A percentile compares a stretch with the other conserved stretches of the same genome.
Conservation (phyloP, 2,113 vertebrate species). For the Fukomys damarensis region DNA sequence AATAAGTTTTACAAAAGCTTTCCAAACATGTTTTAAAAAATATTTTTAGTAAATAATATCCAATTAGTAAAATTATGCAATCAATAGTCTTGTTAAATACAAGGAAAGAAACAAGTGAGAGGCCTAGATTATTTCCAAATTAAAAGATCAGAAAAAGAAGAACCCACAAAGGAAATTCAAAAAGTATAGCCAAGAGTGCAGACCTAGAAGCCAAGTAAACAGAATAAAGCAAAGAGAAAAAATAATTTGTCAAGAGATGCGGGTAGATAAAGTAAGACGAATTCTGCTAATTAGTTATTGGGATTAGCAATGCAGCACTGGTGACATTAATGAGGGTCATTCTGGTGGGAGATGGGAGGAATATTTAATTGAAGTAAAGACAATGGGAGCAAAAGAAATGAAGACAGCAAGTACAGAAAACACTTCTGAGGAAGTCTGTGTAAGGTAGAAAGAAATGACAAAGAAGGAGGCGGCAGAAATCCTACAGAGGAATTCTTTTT, state of each 20-base stretch:
- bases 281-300: not conserved
- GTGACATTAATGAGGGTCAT: not conserved
- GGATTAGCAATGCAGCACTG: not conserved
- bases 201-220: not conserved
- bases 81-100: not conserved
- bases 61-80: constrained; percentile 16
- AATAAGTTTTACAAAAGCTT: constrained; percentile 46
- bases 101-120: not conserved
- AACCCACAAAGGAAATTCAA: not conserved
- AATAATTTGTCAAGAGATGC: not conserved
- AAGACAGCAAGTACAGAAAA: not conserved
- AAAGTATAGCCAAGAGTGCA: not conserved
- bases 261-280: not conserved
- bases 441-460: not conserved
- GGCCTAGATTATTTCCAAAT: not conserved
- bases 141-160: constrained; percentile 7
- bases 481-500: not conserved
- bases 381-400: not conserved
- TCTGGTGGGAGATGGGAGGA: not conserved
- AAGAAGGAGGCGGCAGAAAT: not conserved
- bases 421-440: not conserved
- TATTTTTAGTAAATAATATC: constrained; percentile 22
- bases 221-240: not conserved
- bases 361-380: not conserved
- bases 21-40: not conserved